A percentile compares a stretch with the other conserved stretches of the same genome.
phyloP scores from a whole-genome alignment of 2,888 invertebrate species.

The Elysia crispata region DNA sequence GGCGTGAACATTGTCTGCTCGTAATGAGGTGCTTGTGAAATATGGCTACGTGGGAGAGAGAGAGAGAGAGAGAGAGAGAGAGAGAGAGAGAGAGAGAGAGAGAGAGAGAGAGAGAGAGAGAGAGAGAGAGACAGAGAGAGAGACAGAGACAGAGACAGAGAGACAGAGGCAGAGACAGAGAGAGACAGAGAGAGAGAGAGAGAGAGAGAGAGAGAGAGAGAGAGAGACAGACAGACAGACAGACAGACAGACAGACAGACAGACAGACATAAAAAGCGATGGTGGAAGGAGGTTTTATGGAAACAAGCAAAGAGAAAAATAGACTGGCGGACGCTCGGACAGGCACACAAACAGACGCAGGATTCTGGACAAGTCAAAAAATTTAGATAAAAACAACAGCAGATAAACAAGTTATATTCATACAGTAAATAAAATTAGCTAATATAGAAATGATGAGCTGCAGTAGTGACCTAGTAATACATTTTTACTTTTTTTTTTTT shows the following conservation, averaged over 20 bases:
- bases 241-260: conserved; percentile 4
- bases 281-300: not conserved
- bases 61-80: conserved; percentile 23
- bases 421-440: too few relatives aligned
- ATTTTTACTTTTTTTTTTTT: too few relatives aligned
- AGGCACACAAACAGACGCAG: too few relatives aligned
- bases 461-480: too few relatives aligned
- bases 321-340: too few relatives aligned
- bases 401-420: too few relatives aligned
- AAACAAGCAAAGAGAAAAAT: too few relatives aligned
- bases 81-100: not conserved
- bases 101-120: conserved; percentile 6
- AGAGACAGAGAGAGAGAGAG: conserved; percentile 31
- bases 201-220: conserved; percentile 30
- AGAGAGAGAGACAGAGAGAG: conserved; percentile 10
- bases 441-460: too few relatives aligned
- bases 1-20: too few relatives aligned
- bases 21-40: too few relatives aligned
- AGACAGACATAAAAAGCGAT: not conserved
- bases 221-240: not conserved
- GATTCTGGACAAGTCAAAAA: too few relatives aligned
- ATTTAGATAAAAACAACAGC: too few relatives aligned
- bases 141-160: not conserved
- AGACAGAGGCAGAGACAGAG: conserved; percentile 29
- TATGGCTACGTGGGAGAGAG: not conserved